phyloP scores from a whole-genome alignment of 2,888 invertebrate genomes.

The Orchesella flavescens region DNA sequence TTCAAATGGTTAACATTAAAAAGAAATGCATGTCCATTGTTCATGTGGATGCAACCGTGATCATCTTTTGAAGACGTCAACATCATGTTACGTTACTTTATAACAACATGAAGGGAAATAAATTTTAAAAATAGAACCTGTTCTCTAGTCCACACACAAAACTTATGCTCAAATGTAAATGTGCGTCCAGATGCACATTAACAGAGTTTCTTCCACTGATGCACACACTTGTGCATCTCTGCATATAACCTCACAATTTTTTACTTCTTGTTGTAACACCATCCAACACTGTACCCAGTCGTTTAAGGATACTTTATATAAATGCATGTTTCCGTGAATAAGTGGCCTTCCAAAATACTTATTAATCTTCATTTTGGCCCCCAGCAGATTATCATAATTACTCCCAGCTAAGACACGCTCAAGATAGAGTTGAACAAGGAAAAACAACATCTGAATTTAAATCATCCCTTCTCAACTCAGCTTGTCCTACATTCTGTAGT shows the following conservation, averaged over 20 bases:
- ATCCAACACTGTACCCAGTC: too few species aligned
- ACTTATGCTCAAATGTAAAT: not conserved
- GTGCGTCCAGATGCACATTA: not conserved
- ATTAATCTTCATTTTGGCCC: constrained; percentile 67
- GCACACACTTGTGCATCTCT: too few species aligned
- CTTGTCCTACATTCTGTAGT: not conserved
- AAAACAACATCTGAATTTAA: constrained; percentile 30
- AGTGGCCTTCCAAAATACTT: constrained; percentile 32
- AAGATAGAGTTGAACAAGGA: constrained; percentile 13
- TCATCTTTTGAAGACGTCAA: too few species aligned
- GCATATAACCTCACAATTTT: too few species aligned
- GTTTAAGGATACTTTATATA: too few species aligned
- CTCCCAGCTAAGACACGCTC: constrained; percentile 55
- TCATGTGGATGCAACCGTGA: too few species aligned
- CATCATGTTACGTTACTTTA: too few species aligned
- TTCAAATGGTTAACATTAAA: too few species aligned
- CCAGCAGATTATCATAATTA: constrained; percentile 70
- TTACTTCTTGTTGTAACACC: too few species aligned
- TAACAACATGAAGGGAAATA: constrained; percentile 8
- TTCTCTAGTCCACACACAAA: not conserved
- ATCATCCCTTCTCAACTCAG: not conserved
- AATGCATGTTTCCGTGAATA: not conserved
- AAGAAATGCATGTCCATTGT: too few species aligned
- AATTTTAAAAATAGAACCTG: constrained; percentile 29
- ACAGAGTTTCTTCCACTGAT: too few species aligned